Conservation (phyloP, 2,113 vertebrate genomes). For the Coracopsis vasa region DNA sequence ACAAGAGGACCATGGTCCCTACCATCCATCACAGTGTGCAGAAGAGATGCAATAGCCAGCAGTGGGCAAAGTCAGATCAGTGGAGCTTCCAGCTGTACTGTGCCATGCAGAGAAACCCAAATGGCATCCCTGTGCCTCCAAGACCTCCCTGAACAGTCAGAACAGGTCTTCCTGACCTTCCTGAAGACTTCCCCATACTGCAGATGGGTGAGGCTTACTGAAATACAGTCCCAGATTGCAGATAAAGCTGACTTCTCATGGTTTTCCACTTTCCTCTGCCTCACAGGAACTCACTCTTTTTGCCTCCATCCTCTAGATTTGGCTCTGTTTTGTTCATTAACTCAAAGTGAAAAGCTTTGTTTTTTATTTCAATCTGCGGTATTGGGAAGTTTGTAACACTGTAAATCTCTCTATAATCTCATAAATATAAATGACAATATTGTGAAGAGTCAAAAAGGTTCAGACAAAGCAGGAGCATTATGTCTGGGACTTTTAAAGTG, state of each 20-base stretch:
- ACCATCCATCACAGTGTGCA: too few species aligned
- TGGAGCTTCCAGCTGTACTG: not conserved
- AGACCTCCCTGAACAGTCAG: not conserved
- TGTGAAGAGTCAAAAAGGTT: slow-evolving; percentile 1
- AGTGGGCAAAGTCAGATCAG: not conserved
- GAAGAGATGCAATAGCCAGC: not conserved
- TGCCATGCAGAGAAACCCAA: not conserved
- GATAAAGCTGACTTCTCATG: not conserved
- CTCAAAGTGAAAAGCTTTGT: not conserved
- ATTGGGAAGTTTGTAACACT: not conserved
- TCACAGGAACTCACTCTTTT: not conserved
- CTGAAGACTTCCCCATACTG: not conserved
- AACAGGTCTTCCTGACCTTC: not conserved
- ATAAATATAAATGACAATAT: slow-evolving; percentile 60
- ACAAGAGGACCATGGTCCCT: not conserved
- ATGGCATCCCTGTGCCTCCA: not conserved
- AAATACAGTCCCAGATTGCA: not conserved
- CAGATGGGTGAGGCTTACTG: not conserved
- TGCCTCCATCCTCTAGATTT: not conserved
- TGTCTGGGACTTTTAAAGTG: not conserved
- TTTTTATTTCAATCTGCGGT: not conserved
- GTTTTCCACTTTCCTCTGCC: not conserved
- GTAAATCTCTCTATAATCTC: slow-evolving; percentile 46
- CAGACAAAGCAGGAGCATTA: slow-evolving; percentile 9
- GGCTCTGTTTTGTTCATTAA: not conserved